Percentiles rank a stretch among this genome's conserved stretches.
phyloP scores from a whole-genome alignment of 2,113 vertebrate genomes.

The Australoheros scitulus region DNA sequence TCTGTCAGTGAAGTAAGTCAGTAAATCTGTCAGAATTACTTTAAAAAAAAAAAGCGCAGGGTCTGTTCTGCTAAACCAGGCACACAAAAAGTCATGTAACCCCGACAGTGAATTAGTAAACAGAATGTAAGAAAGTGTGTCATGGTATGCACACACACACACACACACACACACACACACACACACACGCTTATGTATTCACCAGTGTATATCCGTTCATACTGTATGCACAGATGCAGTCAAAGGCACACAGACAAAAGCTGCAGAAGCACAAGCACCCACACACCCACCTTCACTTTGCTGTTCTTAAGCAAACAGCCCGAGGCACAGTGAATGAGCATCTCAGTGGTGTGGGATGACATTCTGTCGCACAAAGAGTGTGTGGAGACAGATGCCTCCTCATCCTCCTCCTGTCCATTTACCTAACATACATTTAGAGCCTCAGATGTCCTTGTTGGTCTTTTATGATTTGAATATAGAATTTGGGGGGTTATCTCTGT shows the following conservation, averaged over 20 bases:
- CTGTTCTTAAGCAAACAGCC: constrained; percentile 68
- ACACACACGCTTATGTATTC: constrained; percentile 18
- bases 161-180: neutral
- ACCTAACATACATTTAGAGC: constrained; percentile 16
- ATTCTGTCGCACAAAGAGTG: constrained; percentile 63
- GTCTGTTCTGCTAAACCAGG: constrained; percentile 65
- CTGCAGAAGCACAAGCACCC: constrained; percentile 49
- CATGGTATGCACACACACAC: neutral
- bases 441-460: neutral
- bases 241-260: constrained; percentile 61
- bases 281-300: constrained; percentile 64
- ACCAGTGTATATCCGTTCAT: constrained; percentile 31
- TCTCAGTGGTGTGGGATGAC: constrained; percentile 60
- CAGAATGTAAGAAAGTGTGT: constrained; percentile 54
- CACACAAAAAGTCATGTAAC: constrained; percentile 58
- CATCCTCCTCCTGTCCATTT: constrained; percentile 45
- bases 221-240: constrained; percentile 55
- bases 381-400: constrained; percentile 41
- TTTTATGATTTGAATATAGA: neutral
- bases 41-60: constrained; percentile 42
- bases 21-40: constrained; percentile 70
- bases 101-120: constrained; percentile 61
- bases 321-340: constrained; percentile 55
- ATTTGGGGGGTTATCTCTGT: neutral
- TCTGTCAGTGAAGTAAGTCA: constrained; percentile 57